Evolutionary conservation across 1,140 invertebrate species (phyloP).

Genomic region (Brachionus calyciflorus): DNA sequence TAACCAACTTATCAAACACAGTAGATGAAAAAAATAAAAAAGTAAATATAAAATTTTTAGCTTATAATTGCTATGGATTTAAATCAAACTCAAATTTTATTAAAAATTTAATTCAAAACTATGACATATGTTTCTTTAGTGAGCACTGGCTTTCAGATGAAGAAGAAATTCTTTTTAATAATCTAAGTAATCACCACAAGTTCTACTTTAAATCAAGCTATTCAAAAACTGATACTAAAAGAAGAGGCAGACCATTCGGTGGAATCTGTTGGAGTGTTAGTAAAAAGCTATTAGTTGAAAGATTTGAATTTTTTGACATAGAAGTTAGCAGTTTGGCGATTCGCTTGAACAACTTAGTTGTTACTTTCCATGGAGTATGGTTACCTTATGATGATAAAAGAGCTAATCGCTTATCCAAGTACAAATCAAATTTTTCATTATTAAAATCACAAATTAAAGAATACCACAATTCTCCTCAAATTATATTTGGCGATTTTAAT

Average conservation of each 20-base stretch:
- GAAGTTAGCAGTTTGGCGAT: no score
- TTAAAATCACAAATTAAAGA: no score
- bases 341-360: no score
- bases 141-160: slow-evolving; percentile 5
- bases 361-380: no score
- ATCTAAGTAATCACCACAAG: not conserved
- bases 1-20: not conserved
- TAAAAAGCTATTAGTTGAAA: no score
- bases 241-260: not conserved
- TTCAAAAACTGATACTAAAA: not conserved
- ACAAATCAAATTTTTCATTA: no score
- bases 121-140: not conserved
- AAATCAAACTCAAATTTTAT: slow-evolving; percentile 7
- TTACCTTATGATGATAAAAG: no score
- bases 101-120: not conserved
- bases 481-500: no score
- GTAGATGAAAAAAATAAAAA: not conserved
- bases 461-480: no score
- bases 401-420: no score
- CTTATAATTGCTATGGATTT: slow-evolving; percentile 15
- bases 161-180: not conserved
- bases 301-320: no score
- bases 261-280: not conserved
- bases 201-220: not conserved
- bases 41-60: not conserved